Evolutionary conservation across 2,888 invertebrate genomes (phyloP), one percentile per base, ranked within the genome.

Genomic region (Lasioglossum pauxillum): DNA sequence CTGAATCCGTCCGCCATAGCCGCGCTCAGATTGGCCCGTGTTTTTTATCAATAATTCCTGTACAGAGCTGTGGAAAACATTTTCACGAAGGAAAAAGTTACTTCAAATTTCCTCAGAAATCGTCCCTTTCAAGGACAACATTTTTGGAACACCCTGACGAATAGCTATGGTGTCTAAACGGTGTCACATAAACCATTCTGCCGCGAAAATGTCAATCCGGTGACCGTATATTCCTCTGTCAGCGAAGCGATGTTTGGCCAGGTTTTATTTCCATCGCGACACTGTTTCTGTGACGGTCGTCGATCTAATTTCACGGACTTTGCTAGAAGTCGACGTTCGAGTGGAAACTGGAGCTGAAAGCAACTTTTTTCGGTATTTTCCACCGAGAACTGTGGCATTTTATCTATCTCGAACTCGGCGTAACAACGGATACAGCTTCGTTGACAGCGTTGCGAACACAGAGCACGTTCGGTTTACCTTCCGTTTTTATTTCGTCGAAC

Each of bases 351-450:
- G 44, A 27, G 57, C 49, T 69, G 75, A 82, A 31, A 60, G 71
- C 23, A 83, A 82, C 64, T 46, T 84, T 69, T 23, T 84, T 78
- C 27, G 27, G 57, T 75, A 35, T 69, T 81, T 57, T 60, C 74
- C 12, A 35, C 41, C n/a, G 41, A 76, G 23, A n/a, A 12, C 31
- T 7, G 44, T 60, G 14, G 35, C 67, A 16, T 23, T 67, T 16
- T 49, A 44, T 75, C 71, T 23, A 72, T 60, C 67, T 78, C 72
- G 73, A 14, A 44, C 31, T 27, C 49, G 41, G 71, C 35, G 46
- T 35, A 38, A 27, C 31, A 19, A 1, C 64, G 38, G 60, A 44
- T 23, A 57, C 35, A 35, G 71, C 12, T 79, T 69, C 69, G 57
- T 71, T 64, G 80, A 69, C 69, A 46, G 27, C 10, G 14, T 23